A percentile compares a stretch with the other conserved stretches of the same genome.
Evolutionary conservation across 2,113 vertebrate genomes (phyloP).

Genomic region (Butorides virescens): DNA sequence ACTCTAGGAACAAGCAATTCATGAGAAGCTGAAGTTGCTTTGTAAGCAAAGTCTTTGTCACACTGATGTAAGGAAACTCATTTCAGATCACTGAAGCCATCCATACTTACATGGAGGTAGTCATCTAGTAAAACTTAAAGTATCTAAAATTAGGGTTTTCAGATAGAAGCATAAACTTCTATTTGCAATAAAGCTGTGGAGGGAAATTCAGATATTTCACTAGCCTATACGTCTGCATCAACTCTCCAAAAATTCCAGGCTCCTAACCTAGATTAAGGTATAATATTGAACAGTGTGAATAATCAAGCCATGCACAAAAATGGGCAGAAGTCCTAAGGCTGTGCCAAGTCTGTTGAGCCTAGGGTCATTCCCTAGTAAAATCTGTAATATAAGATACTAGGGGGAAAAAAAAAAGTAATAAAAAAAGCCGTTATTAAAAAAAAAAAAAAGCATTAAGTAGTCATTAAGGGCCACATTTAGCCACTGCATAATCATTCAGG

Average conservation of each 20-base stretch:
- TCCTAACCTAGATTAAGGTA: background rate
- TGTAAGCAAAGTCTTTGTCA: background rate
- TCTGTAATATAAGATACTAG: background rate
- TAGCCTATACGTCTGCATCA: background rate
- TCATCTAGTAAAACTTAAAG: background rate
- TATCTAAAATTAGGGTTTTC: background rate
- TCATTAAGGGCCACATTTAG: background rate
- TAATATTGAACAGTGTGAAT: background rate
- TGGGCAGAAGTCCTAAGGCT: background rate
- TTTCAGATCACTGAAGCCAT: background rate
- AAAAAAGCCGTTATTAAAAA: accelerated
- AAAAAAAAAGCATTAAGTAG: background rate
- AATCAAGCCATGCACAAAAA: background rate
- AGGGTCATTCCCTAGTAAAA: background rate
- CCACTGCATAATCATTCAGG: background rate
- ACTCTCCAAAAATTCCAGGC: background rate
- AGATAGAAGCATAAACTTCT: background rate
- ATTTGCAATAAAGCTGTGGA: background rate
- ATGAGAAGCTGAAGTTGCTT: background rate
- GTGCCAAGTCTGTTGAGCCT: background rate
- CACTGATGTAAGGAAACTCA: background rate
- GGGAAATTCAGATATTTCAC: background rate
- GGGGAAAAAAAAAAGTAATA: too few species aligned
- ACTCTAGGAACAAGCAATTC: background rate
- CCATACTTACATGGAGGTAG: background rate